Conservation (phyloP, 2,113 vertebrate species). For the Meriones unguiculatus region DNA sequence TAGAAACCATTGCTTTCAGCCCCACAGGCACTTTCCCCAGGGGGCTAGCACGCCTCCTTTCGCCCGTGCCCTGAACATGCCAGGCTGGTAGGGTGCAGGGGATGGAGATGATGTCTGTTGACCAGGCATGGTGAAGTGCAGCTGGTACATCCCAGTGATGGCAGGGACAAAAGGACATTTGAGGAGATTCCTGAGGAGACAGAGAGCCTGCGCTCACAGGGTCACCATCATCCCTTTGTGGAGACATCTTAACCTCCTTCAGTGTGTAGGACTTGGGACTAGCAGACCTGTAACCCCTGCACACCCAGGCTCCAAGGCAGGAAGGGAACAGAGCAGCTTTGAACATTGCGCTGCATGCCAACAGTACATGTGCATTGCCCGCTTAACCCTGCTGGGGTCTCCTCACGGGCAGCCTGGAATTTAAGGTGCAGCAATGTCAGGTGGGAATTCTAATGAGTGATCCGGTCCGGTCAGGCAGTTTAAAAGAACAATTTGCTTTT, state of each 20-base stretch:
- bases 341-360: not conserved
- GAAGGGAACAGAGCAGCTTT: not conserved
- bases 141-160: not conserved
- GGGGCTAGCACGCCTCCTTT: accelerated
- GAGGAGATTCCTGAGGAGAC: not conserved
- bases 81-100: not conserved
- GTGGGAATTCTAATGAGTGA: not conserved
- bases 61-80: not conserved
- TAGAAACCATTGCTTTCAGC: not conserved
- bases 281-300: not conserved
- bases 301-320: not conserved
- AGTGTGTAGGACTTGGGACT: not conserved
- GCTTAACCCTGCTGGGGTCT: not conserved
- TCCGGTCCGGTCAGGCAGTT: not conserved
- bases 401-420: not conserved
- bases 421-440: not conserved
- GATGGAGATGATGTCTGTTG: not conserved
- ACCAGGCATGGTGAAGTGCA: not conserved
- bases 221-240: not conserved
- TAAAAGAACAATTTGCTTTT: not conserved
- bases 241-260: not conserved
- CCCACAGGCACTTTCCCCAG: not conserved
- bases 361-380: not conserved
- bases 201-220: not conserved
- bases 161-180: not conserved